Conservation (phyloP, 2,797 vertebrate genomes). For the Pogoniulus pusillus region DNA sequence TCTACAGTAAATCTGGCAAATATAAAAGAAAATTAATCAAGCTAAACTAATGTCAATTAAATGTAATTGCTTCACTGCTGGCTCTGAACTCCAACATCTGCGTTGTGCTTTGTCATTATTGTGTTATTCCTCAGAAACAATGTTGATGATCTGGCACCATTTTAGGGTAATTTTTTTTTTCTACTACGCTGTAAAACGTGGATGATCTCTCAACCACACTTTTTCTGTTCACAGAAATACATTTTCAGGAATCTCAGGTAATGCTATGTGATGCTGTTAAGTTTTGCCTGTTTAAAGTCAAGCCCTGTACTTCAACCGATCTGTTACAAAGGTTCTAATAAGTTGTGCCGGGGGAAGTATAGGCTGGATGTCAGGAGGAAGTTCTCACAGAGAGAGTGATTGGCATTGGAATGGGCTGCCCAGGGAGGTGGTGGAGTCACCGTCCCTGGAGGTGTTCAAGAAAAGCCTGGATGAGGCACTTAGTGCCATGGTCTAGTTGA, state of each 20-base stretch:
- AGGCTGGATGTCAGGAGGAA: too few species aligned
- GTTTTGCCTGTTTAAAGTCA: not conserved
- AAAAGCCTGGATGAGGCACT: too few species aligned
- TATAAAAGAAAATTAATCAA: slow-evolving; percentile 7
- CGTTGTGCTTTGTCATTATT: not conserved
- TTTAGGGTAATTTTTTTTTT: not conserved
- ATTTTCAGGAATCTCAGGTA: not conserved
- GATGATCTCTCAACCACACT: not conserved
- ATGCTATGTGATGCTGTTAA: not conserved
- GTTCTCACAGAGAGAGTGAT: too few species aligned
- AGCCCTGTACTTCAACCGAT: not conserved
- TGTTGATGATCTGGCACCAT: not conserved
- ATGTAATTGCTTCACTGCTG: not conserved
- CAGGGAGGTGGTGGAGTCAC: too few species aligned
- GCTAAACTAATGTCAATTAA: not conserved
- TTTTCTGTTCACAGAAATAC: not conserved
- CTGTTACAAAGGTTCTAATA: not conserved
- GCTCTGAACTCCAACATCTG: not conserved
- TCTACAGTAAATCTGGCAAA: not conserved
- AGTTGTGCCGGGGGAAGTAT: too few species aligned
- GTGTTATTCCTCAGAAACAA: not conserved
- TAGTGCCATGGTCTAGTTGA: too few species aligned
- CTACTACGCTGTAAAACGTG: not conserved
- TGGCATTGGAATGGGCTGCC: too few species aligned
- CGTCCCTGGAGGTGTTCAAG: too few species aligned